These are phyloP conservation scores for Platalea minor DNA, from an alignment of 2,797 vertebrate genomes.

Conservation along the genomic window DNA sequence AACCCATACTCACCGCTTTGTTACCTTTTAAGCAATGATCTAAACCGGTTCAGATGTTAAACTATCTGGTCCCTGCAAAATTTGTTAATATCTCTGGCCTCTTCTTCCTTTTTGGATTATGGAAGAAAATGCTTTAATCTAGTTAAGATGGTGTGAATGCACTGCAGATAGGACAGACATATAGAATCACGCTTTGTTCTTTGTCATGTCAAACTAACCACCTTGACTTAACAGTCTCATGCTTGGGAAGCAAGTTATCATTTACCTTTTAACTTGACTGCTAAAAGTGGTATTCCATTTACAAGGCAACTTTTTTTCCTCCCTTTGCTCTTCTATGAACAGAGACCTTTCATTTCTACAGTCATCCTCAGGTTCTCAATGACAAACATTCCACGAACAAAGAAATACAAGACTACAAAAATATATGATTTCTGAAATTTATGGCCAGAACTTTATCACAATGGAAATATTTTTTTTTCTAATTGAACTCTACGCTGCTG, in stretches of 20 bases:
- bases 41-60: not conserved
- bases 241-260: not conserved
- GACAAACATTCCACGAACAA: not conserved
- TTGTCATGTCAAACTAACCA: not conserved
- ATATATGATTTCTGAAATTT: constrained; percentile 59
- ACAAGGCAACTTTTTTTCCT: rapidly evolving
- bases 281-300: not conserved
- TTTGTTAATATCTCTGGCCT: not conserved
- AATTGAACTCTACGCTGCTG: constrained; percentile 68
- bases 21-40: not conserved
- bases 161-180: not conserved
- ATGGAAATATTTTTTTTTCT: constrained; percentile 73
- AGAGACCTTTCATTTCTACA: not conserved
- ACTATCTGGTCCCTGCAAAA: not conserved
- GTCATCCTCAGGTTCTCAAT: not conserved
- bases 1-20: not conserved
- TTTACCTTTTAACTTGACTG: not conserved
- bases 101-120: not conserved
- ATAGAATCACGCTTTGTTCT: not conserved
- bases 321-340: not conserved
- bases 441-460: constrained; percentile 65
- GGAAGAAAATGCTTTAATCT: not conserved
- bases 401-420: constrained; percentile 18
- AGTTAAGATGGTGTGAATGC: not conserved
- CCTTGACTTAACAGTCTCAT: not conserved